Percentiles rank a stretch among this genome's conserved stretches.
Evolutionary conservation across 2,797 vertebrate genomes (phyloP).

Genomic region (Fringilla coelebs): DNA sequence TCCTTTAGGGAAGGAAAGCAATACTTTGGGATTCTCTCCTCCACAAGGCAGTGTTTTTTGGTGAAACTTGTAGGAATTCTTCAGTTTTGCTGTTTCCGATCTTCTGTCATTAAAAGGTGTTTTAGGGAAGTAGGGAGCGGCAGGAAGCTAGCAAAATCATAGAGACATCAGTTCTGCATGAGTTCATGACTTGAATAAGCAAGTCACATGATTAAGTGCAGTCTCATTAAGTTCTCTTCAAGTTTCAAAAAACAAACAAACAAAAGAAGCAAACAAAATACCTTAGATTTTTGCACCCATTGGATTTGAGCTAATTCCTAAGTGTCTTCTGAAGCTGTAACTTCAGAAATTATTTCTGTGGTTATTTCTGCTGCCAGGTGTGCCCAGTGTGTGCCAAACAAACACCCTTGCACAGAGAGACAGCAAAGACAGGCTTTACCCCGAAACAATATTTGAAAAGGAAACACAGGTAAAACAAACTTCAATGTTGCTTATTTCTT

Average conservation of each 20-base stretch:
- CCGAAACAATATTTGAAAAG: not conserved
- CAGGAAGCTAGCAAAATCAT: not conserved
- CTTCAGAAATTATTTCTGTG: not conserved
- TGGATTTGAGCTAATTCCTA: constrained; percentile 41
- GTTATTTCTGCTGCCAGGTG: not conserved
- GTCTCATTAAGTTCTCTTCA: not conserved
- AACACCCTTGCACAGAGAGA: not conserved
- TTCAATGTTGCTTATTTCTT: not conserved
- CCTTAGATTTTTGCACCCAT: not conserved
- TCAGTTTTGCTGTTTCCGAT: not conserved
- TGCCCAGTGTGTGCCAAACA: not conserved
- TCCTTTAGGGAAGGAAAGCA: not conserved
- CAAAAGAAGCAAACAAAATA: not conserved
- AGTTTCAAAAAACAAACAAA: not conserved
- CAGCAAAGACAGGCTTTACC: not conserved
- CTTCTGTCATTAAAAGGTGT: not conserved
- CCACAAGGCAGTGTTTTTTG: not conserved
- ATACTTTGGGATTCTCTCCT: not conserved
- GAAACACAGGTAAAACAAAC: not conserved
- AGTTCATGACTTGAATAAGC: not conserved
- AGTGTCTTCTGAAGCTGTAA: not conserved
- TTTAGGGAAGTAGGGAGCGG: not conserved
- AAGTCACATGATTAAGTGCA: not conserved
- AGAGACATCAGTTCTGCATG: not conserved
- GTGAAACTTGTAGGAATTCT: not conserved